Evolutionary conservation across 35 echinoderm and acorn worm genomes (phyloP), one percentile per base, ranked within the genome.

Genomic region (Eucidaris tribuloides): DNA sequence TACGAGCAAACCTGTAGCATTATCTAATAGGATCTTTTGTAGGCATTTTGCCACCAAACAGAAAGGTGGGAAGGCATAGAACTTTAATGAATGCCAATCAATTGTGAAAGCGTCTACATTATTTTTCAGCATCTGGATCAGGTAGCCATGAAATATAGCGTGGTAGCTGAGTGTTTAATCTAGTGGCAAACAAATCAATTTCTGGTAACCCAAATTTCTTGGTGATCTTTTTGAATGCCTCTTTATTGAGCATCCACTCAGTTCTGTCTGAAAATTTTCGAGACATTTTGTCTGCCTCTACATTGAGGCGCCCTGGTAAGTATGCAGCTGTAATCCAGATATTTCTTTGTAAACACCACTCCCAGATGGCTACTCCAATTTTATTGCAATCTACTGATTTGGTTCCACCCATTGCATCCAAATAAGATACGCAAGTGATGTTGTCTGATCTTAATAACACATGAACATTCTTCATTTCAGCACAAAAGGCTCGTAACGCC

Each of bases 101-200:
- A 87, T 39, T 27, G 39, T 85, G 31, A 91, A 86, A 29, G 77
- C 93, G 81, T 96, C 93, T 48, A 96, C 77, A 58, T n/a, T n/a
- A n/a, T 66, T 56, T 79, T 40, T 71, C 54, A 56, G 88, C 88
- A 19, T 66, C 17, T 54, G 88, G 93, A 60, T 96, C 83, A 19
- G 88, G 87, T 64, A 83, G 77, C 94, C 94, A 97, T 42, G 94
- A 87, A 19, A 80, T 81, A 88, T 88, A 97, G 66, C 43, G 17
- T 7, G 22, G 23, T 20, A 97, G 14, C 81, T 91, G 84, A 19
- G 19, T 45, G 81, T 91, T 91, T 19, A 91, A 56, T 33, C 89
- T 29, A 15, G 89, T 83, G 38, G 84, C 94, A 88, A 97, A 96
- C 17, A 96, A 39, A 79, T 96, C 83, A 61, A 90, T 81, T 58